Evolutionary conservation across 2,888 invertebrate genomes (phyloP).

Genomic region (Drosophila villosipedis): DNA sequence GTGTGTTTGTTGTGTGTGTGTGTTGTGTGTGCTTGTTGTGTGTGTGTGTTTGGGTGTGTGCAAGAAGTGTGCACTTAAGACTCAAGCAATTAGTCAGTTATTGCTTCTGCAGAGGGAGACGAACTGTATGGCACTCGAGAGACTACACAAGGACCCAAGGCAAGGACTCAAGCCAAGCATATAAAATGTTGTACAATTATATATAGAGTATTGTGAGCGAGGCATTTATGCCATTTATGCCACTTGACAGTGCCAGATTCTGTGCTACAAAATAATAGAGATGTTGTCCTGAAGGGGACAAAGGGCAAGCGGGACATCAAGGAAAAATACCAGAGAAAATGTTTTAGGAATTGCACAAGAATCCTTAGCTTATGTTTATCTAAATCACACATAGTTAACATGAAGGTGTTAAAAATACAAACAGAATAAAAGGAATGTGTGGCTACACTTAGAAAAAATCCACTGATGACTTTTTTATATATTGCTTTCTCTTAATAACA

Average conservation of each 20-base stretch:
- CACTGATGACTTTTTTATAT: neutral
- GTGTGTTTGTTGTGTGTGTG: neutral
- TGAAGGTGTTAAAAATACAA: neutral
- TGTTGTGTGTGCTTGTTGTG: constrained; percentile 6
- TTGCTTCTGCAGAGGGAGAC: constrained; percentile 40
- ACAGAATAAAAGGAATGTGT: neutral
- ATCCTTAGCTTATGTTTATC: neutral
- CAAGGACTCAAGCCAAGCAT: constrained; percentile 20
- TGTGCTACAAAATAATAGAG: constrained; percentile 13
- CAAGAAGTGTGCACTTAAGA: constrained; percentile 55
- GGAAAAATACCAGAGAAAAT: neutral
- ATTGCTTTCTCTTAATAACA: neutral
- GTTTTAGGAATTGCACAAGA: neutral
- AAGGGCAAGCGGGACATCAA: neutral
- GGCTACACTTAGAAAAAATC: neutral
- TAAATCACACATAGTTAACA: neutral
- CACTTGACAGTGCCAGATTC: constrained; percentile 26
- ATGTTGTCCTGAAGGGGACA: neutral
- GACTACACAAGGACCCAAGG: constrained; percentile 28
- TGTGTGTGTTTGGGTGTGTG: constrained; percentile 32
- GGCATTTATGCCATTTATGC: constrained; percentile 44
- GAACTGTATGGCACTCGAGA: constrained; percentile 29
- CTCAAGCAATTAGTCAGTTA: constrained; percentile 78
- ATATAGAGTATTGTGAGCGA: constrained; percentile 31
- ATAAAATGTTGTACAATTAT: constrained; percentile 32